phyloP scores from a whole-genome alignment of 2,797 vertebrate genomes.

The Crypturellus tataupa region DNA sequence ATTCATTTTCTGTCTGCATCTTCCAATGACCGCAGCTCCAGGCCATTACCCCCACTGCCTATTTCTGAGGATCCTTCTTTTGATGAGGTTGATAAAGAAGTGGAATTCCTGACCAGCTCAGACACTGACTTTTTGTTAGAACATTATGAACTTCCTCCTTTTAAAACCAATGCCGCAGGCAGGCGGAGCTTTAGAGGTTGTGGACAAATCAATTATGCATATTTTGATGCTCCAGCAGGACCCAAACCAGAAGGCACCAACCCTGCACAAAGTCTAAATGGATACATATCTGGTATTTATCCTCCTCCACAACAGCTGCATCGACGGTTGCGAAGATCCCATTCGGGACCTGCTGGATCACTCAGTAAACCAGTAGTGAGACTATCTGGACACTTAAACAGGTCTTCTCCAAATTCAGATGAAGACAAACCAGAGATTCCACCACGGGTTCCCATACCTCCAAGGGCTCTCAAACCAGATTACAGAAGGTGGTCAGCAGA shows the following conservation, averaged over 20 bases:
- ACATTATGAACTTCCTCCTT: slow-evolving; percentile 80
- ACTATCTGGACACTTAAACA: slow-evolving; percentile 78
- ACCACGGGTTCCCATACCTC: slow-evolving; percentile 93
- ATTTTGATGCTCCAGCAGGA: slow-evolving; percentile 86
- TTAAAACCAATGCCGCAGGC: slow-evolving; percentile 81
- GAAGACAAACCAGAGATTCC: slow-evolving; percentile 92
- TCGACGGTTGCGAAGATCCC: slow-evolving; percentile 88
- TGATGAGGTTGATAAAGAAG: slow-evolving; percentile 91
- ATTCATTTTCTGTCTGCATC: slow-evolving; percentile 33
- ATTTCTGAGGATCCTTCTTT: slow-evolving; percentile 81
- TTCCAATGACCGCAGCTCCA: slow-evolving; percentile 82
- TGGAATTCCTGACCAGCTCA: slow-evolving; percentile 89
- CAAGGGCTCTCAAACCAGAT: slow-evolving; percentile 88
- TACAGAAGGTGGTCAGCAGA: slow-evolving; percentile 95
- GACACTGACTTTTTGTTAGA: slow-evolving; percentile 84
- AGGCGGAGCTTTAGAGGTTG: slow-evolving; percentile 90
- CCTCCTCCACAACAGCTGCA: slow-evolving; percentile 80
- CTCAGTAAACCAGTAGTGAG: slow-evolving; percentile 90
- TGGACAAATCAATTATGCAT: slow-evolving; percentile 94
- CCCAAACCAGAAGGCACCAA: slow-evolving; percentile 67
- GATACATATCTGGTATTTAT: slow-evolving; percentile 54
- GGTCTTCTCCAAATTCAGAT: slow-evolving; percentile 81
- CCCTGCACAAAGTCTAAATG: slow-evolving; percentile 51
- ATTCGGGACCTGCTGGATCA: slow-evolving; percentile 94
- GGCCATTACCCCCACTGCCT: slow-evolving; percentile 91